These are phyloP conservation scores for Podabrus alpinus DNA, from an alignment of 2,888 invertebrate genomes.

Conservation along the genomic window DNA sequence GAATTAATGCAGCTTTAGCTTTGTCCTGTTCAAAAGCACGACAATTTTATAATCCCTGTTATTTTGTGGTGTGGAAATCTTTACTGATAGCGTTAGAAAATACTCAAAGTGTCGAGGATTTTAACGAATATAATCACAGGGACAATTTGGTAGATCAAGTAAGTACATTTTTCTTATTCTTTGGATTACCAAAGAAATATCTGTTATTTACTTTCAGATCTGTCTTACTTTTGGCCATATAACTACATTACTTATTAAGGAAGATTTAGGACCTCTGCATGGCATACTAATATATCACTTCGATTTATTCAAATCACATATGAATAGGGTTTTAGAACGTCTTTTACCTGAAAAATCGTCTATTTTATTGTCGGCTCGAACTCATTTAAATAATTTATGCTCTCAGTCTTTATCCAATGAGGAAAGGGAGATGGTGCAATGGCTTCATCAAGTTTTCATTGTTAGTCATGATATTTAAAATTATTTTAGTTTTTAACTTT, in stretches of 20 bases:
- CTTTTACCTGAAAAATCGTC: slow-evolving; percentile 55
- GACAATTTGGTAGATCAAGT: slow-evolving; percentile 86
- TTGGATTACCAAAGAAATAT: too few species aligned
- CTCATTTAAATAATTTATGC: slow-evolving; percentile 34
- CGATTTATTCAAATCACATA: slow-evolving; percentile 50
- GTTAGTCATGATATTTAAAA: neutral
- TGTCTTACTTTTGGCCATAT: slow-evolving; percentile 77
- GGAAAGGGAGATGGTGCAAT: slow-evolving; percentile 12
- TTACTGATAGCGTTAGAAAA: slow-evolving; percentile 76
- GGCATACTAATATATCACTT: slow-evolving; percentile 58
- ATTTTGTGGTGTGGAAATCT: slow-evolving; percentile 69
- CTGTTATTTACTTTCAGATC: slow-evolving; percentile 58
- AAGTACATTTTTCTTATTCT: slow-evolving; percentile 16
- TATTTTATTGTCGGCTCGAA: slow-evolving; percentile 45
- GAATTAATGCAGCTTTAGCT: slow-evolving; percentile 83
- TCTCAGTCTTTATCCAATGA: slow-evolving; percentile 12
- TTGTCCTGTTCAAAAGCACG: slow-evolving; percentile 66
- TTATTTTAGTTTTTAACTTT: neutral
- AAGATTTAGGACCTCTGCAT: slow-evolving; percentile 63
- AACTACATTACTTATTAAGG: slow-evolving; percentile 60
- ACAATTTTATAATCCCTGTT: slow-evolving; percentile 67
- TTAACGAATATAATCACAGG: slow-evolving; percentile 82
- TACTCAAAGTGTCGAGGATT: slow-evolving; percentile 78
- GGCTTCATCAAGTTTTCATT: neutral
- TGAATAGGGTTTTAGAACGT: slow-evolving; percentile 51